Conservation (phyloP, 2,888 invertebrate species). For the Frankliniella intonsa region DNA sequence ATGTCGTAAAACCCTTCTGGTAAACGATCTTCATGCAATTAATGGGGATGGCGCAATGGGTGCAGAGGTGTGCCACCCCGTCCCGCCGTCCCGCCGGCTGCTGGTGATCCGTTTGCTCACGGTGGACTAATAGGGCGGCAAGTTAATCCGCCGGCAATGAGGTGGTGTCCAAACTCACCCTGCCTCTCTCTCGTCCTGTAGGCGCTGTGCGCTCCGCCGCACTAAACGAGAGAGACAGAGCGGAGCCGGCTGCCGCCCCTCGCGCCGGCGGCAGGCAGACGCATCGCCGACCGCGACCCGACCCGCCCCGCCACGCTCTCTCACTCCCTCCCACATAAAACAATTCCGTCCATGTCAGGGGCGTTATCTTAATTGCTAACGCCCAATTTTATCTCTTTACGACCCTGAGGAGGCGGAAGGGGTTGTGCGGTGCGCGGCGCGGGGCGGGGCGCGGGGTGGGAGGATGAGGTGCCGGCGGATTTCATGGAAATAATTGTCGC, state of each 20-base stretch:
- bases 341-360: background rate
- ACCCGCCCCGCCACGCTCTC: background rate
- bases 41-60: background rate
- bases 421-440: background rate
- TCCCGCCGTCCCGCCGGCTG: background rate
- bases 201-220: no score
- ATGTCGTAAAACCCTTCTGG: background rate
- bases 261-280: background rate
- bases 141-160: background rate
- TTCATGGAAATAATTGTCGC: conserved; percentile 10
- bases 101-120: background rate
- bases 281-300: background rate
- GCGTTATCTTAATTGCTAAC: conserved; percentile 24
- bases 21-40: background rate
- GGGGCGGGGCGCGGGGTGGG: background rate
- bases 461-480: background rate
- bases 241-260: no score
- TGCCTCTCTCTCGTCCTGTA: no score
- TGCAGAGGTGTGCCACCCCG: no score
- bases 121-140: background rate
- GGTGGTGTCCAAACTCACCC: background rate
- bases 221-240: no score
- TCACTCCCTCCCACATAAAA: background rate
- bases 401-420: background rate
- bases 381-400: conserved; percentile 24